Evolutionary conservation across 2,888 invertebrate species (phyloP).

Genomic region (Ptilodon capucinus): DNA sequence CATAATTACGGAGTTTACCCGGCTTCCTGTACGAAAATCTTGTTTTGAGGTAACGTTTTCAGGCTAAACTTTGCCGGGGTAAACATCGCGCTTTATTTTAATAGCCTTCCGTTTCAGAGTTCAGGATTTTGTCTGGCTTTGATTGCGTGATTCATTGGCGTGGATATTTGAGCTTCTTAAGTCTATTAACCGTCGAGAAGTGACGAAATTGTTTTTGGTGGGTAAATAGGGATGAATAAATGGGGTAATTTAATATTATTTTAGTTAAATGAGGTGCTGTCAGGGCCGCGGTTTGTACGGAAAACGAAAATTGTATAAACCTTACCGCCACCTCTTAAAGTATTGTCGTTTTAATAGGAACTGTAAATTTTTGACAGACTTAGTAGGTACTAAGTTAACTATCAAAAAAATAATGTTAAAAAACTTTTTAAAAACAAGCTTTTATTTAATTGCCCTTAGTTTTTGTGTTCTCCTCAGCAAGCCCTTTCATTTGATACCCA

Average conservation of each 20-base stretch:
- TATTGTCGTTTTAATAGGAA: too few relatives aligned
- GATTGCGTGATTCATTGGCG: slow-evolving; percentile 1
- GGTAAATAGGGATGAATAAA: neutral
- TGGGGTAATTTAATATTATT: neutral
- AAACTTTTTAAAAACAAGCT: too few relatives aligned
- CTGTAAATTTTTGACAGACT: too few relatives aligned
- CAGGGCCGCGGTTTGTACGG: neutral
- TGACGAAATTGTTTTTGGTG: neutral
- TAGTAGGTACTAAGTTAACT: too few relatives aligned
- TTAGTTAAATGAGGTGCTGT: neutral
- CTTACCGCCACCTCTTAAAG: too few relatives aligned
- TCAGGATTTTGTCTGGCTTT: slow-evolving; percentile 6
- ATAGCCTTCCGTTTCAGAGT: slow-evolving; percentile 14
- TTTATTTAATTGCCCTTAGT: too few relatives aligned
- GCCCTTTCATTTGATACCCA: too few relatives aligned
- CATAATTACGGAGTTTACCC: slow-evolving; percentile 57
- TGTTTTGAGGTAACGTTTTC: slow-evolving; percentile 2
- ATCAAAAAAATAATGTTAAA: too few relatives aligned
- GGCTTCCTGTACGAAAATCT: slow-evolving; percentile 14
- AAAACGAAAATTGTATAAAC: too few relatives aligned
- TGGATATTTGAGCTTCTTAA: neutral
- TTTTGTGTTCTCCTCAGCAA: too few relatives aligned
- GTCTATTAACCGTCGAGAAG: neutral
- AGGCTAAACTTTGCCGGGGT: slow-evolving; percentile 3
- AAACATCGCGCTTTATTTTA: slow-evolving; percentile 29